Conservation (phyloP, 2,888 invertebrate species). For the Idaea straminata region DNA sequence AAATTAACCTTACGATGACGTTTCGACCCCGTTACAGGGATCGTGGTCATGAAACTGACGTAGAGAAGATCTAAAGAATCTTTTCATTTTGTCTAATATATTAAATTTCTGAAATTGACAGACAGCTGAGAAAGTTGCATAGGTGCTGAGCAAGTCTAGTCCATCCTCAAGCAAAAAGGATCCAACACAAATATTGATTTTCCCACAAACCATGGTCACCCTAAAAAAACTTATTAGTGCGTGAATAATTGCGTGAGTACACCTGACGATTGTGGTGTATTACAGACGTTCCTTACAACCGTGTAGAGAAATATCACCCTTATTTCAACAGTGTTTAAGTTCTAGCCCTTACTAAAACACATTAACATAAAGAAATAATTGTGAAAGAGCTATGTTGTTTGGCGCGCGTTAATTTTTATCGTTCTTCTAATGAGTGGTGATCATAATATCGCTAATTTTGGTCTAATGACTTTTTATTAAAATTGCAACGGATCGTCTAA, state of each 20-base stretch:
- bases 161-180: not conserved
- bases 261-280: not conserved
- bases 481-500: not conserved
- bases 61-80: too few species aligned
- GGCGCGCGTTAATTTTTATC: not conserved
- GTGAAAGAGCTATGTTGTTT: constrained; percentile 30
- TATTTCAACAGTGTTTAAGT: constrained; percentile 20
- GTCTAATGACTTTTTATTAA: not conserved
- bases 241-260: constrained; percentile 50
- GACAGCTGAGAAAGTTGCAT: not conserved
- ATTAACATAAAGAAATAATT: constrained; percentile 29
- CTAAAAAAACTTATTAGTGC: constrained; percentile 54
- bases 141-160: not conserved
- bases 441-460: constrained; percentile 3
- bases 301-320: constrained; percentile 17
- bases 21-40: too few species aligned
- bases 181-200: constrained; percentile 5
- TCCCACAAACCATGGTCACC: constrained; percentile 30
- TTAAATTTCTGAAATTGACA: too few species aligned
- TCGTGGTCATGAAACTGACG: too few species aligned
- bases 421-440: constrained; percentile 7
- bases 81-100: too few species aligned
- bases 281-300: not conserved
- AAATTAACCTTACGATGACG: too few species aligned
- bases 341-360: constrained; percentile 15